Conservation (phyloP, 2,113 vertebrate species). For the Toxotes jaculatrix region DNA sequence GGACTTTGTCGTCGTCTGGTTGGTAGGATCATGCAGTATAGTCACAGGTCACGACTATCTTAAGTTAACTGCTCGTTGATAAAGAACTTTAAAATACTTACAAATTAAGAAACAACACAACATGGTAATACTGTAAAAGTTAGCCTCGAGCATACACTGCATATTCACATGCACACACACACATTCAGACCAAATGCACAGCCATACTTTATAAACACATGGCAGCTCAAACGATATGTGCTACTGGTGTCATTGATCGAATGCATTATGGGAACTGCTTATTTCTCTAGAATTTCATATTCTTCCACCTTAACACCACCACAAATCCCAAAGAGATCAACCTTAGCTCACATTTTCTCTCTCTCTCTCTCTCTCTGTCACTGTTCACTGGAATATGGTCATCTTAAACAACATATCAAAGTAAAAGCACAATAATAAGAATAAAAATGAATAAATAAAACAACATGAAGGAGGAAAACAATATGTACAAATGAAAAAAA, state of each 20-base stretch:
- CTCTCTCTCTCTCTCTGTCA: constrained; percentile 39
- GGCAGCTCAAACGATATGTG: constrained; percentile 74
- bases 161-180: constrained; percentile 60
- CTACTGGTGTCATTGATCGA: constrained; percentile 73
- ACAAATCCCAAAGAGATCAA: constrained; percentile 23
- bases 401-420: constrained; percentile 49
- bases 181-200: constrained; percentile 59
- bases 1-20: constrained; percentile 11
- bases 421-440: constrained; percentile 58
- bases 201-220: constrained; percentile 66
- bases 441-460: constrained; percentile 71
- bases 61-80: constrained; percentile 63
- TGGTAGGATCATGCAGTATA: constrained; percentile 76
- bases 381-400: constrained; percentile 62
- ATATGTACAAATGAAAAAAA: constrained; percentile 72
- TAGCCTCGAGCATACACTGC: constrained; percentile 67
- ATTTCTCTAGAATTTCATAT: constrained; percentile 28
- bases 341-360: constrained; percentile 7
- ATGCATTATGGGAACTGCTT: constrained; percentile 62
- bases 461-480: constrained; percentile 59
- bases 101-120: constrained; percentile 77
- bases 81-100: constrained; percentile 73
- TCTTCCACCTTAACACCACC: neutral
- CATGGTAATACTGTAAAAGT: constrained; percentile 81
- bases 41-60: constrained; percentile 66